Percentiles rank a stretch among this genome's conserved stretches.
These are phyloP conservation scores for Spicauda simplicius DNA, from an alignment of 2,888 invertebrate species.

Conservation along the genomic window DNA sequence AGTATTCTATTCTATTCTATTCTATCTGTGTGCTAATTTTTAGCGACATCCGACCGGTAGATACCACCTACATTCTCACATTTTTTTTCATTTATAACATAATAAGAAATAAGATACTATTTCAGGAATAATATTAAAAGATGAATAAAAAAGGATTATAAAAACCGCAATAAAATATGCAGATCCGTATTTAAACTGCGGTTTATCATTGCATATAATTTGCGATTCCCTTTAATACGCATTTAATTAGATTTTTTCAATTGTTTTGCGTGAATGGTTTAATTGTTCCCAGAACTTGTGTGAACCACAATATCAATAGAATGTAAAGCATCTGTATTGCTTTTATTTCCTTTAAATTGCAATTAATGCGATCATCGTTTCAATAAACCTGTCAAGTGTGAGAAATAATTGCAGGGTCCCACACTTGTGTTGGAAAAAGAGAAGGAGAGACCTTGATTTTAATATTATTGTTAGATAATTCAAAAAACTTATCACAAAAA, in stretches of 20 bases:
- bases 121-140: too few relatives aligned
- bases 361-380: not conserved
- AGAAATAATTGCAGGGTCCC: not conserved
- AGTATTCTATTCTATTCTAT: too few relatives aligned
- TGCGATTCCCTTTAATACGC: not conserved
- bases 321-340: conserved; percentile 9
- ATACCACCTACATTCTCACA: too few relatives aligned
- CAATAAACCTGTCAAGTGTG: conserved; percentile 1
- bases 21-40: too few relatives aligned
- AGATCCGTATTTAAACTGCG: too few relatives aligned
- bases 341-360: conserved; percentile 8
- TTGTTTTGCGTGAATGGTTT: conserved; percentile 10
- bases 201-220: not conserved
- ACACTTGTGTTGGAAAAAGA: not conserved
- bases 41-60: too few relatives aligned
- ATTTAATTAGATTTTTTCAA: conserved; percentile 29
- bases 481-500: too few relatives aligned
- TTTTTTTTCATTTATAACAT: too few relatives aligned
- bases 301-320: conserved; percentile 17
- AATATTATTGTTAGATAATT: too few relatives aligned
- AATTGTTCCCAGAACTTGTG: conserved; percentile 15
- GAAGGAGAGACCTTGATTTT: not conserved
- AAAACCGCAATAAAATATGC: too few relatives aligned
- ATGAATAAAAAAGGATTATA: too few relatives aligned
- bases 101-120: too few relatives aligned